phyloP scores from a whole-genome alignment of 1,140 invertebrate species.

The Xylocopa sonorina region DNA sequence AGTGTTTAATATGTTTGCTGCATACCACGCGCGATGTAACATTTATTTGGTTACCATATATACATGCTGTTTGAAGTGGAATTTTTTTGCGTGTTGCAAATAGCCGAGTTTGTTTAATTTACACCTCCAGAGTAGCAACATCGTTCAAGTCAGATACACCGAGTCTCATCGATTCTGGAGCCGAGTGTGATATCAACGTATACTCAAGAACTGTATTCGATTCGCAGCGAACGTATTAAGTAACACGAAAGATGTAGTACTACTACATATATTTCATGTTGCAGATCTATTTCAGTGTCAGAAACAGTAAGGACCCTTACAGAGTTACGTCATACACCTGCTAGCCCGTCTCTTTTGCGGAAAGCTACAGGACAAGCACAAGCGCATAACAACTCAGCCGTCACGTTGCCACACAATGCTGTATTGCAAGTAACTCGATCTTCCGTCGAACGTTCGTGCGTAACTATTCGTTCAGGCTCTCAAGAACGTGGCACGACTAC shows the following conservation, averaged over 20 bases:
- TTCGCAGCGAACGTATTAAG: too few species aligned
- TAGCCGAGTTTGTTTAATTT: too few species aligned
- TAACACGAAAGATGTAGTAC: too few species aligned
- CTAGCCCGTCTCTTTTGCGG: conserved; percentile 90
- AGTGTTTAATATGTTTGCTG: neutral
- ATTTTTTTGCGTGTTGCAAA: too few species aligned
- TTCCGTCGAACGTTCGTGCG: conserved; percentile 69
- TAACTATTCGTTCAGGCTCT: conserved; percentile 62
- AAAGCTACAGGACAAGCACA: conserved; percentile 77
- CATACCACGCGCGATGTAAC: neutral
- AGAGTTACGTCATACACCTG: conserved; percentile 92
- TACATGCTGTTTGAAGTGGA: too few species aligned
- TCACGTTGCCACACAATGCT: conserved; percentile 49
- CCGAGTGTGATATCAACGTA: too few species aligned
- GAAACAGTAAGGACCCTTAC: conserved; percentile 93
- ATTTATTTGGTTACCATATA: too few species aligned
- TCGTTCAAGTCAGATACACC: too few species aligned
- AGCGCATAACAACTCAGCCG: conserved; percentile 53
- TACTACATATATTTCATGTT: conserved; percentile 32
- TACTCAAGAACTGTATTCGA: too few species aligned
- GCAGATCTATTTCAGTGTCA: conserved; percentile 85
- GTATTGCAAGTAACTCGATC: conserved; percentile 71
- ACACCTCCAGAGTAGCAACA: too few species aligned
- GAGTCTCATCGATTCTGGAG: too few species aligned
- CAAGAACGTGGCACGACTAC: conserved; percentile 75